phyloP scores from a whole-genome alignment of 1,140 invertebrate genomes.

The Euura lappo region DNA sequence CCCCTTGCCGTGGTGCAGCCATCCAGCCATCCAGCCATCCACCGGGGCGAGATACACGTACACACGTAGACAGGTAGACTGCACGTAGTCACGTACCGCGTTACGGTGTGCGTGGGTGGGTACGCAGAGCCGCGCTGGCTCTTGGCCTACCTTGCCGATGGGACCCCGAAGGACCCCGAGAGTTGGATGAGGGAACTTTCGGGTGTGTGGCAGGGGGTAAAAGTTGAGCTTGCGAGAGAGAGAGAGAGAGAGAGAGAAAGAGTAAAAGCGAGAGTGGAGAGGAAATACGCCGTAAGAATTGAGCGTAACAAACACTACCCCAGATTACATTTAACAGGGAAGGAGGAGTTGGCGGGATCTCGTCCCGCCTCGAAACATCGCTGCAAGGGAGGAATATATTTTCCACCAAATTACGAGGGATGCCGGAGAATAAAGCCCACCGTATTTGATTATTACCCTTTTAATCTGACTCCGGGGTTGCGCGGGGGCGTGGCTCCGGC shows the following conservation, averaged over 20 bases:
- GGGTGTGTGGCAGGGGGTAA: neutral
- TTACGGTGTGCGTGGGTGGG: neutral
- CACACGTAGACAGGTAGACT: neutral
- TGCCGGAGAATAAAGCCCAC: conserved; percentile 51
- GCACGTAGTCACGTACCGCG: neutral
- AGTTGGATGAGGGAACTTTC: neutral
- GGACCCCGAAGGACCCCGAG: neutral
- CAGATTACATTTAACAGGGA: conserved; percentile 57
- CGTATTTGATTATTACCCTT: conserved; percentile 61
- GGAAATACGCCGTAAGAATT: conserved; percentile 36
- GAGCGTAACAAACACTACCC: conserved; percentile 57
- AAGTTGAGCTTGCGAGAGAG: conserved; percentile 3
- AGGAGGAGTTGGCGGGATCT: conserved; percentile 25
- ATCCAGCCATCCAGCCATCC: neutral
- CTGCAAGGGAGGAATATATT: conserved; percentile 47
- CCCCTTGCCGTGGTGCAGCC: conserved; percentile 54
- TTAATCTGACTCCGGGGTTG: conserved; percentile 42
- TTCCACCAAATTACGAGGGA: conserved; percentile 50
- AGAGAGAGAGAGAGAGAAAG: neutral
- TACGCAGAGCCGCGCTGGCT: neutral
- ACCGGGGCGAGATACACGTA: neutral
- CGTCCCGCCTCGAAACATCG: conserved; percentile 35
- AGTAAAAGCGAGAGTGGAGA: conserved; percentile 10
- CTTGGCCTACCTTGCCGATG: neutral
- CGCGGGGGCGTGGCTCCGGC: no score